phyloP scores from a whole-genome alignment of 2,888 invertebrate genomes.

The Myopa tessellatipennis region DNA sequence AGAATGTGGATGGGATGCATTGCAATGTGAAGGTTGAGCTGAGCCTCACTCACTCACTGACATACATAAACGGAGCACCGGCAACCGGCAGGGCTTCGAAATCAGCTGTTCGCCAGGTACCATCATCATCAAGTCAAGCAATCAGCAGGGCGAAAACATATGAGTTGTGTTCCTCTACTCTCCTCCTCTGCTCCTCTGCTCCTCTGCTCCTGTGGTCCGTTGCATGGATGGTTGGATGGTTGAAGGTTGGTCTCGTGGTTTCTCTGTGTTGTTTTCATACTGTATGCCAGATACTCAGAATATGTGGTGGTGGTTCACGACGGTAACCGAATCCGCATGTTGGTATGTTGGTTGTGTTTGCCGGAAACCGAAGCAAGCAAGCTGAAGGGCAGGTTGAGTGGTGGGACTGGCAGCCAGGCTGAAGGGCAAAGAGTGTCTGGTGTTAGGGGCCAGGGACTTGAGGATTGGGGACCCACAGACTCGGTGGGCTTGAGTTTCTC shows the following conservation, averaged over 20 bases:
- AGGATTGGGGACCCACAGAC: too few relatives aligned
- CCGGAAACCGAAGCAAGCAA: constrained; percentile 7
- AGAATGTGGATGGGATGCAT: not conserved
- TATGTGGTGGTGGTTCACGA: not conserved
- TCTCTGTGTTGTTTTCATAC: not conserved
- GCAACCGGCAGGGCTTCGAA: not conserved
- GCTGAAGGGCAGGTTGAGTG: not conserved
- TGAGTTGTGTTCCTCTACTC: not conserved
- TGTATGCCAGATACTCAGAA: not conserved
- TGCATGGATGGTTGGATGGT: not conserved
- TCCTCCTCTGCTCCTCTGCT: not conserved
- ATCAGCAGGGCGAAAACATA: constrained; percentile 8
- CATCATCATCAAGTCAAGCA: not conserved
- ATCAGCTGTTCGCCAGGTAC: constrained; percentile 25
- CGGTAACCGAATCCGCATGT: constrained; percentile 2
- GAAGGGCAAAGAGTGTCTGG: not conserved
- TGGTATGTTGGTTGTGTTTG: not conserved
- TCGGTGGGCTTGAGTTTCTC: not conserved
- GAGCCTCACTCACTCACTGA: constrained; percentile 10
- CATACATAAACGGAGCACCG: not conserved
- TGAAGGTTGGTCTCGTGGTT: not conserved
- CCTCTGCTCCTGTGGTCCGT: not conserved
- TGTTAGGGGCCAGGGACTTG: too few relatives aligned
- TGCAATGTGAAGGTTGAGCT: constrained; percentile 26
- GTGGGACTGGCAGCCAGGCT: too few relatives aligned